Base-by-base conservation (phyloP, 2,888 invertebrate genomes). In the Odontothrips loti region DNA sequence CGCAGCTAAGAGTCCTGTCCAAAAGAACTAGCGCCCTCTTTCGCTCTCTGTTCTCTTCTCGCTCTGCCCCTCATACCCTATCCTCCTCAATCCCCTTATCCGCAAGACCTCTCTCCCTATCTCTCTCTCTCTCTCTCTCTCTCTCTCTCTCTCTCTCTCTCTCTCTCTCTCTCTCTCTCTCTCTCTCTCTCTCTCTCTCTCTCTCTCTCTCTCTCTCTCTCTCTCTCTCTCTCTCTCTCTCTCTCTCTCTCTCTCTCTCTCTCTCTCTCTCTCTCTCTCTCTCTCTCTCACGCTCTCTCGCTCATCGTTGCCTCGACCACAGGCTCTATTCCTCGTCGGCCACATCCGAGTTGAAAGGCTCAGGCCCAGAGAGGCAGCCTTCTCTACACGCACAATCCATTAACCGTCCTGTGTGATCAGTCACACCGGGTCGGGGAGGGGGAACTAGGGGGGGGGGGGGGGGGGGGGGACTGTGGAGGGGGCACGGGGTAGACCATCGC, bases 361-460 rank as follows among this genome's bases (percentile, higher is more conserved):
- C 68, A 27, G 58, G 58, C 6, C 15, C 20, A 10, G 58, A 11
- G 0, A 58, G 68, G 68, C 68, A 75, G 27, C 27, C 68, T 27
- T 27, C 68, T 23, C 68, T 75, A 75, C 68, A 75, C 68, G 68
- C 68, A 75, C 68, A 75, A 75, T 75, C 68, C 68, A 75, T 75
- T 75, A 75, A 75, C 68, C 68, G 68, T 75, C 23, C 68, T 75
- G 68, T 75, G 68, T 75, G 68, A 75, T 75, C 68, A 75, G 68
- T 75, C 68, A 75, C 68, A 75, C 27, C 68, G 12, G 68, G 23
- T 20, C 12, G 10, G 51, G 9, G 51, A 51, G 51, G 10, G 20
- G 9, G 51, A 51, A 10, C 3, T 3, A 51, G 51, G 20, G 51
- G 20, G 51, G 9, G 51, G 1, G 51, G 20, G 51, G 20, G 51